These are phyloP conservation scores for Sebastes oblongus DNA, from an alignment of 2,797 vertebrate genomes.

Conservation along the genomic window DNA sequence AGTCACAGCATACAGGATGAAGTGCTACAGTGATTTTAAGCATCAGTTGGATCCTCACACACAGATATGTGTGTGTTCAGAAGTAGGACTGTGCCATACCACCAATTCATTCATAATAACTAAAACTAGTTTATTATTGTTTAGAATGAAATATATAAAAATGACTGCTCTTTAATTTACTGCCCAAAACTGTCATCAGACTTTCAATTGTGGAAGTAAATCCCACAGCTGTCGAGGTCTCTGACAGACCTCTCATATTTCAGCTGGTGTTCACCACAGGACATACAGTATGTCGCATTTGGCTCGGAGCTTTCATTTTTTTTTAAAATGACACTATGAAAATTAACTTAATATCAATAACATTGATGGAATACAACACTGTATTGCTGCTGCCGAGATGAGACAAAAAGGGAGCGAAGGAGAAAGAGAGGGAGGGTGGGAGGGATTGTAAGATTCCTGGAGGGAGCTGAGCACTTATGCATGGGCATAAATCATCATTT, in stretches of 20 bases:
- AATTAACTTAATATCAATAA: slow-evolving; percentile 2
- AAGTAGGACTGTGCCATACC: neutral
- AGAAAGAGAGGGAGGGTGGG: neutral
- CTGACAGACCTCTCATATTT: neutral
- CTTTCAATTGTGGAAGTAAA: neutral
- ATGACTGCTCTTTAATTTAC: neutral
- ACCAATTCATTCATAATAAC: neutral
- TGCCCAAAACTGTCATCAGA: neutral
- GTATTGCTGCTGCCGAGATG: neutral
- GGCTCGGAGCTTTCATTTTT: neutral
- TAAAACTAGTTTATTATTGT: neutral
- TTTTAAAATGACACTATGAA: neutral
- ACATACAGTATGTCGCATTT: neutral
- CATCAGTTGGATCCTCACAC: neutral
- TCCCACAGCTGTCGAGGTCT: neutral
- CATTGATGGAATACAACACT: neutral
- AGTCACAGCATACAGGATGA: slow-evolving; percentile 3
- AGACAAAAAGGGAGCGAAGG: slow-evolving; percentile 3
- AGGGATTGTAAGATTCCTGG: neutral
- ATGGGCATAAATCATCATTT: slow-evolving; percentile 36
- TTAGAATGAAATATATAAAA: neutral
- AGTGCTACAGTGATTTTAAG: neutral
- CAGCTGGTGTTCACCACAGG: neutral
- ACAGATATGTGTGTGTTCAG: neutral
- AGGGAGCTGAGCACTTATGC: slow-evolving; percentile 8